A percentile compares a stretch with the other conserved stretches of the same genome.
Conservation (phyloP, 2,888 invertebrate species). For the Sminthurinus aureus region DNA sequence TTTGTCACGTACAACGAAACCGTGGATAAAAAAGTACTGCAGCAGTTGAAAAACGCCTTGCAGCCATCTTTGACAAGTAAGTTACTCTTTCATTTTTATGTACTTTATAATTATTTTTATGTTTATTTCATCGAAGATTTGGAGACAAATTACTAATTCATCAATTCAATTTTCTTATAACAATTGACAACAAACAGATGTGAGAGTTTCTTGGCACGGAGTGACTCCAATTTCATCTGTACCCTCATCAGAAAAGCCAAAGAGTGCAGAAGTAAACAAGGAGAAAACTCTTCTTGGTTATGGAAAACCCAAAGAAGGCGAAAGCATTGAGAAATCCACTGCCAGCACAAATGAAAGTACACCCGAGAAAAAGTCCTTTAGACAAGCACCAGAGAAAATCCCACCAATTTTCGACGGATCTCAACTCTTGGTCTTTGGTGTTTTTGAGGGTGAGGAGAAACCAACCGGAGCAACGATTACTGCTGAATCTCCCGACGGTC, state of each 20-base stretch:
- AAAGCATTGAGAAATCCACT: conserved; percentile 4
- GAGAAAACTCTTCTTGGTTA: conserved; percentile 59
- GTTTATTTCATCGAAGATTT: too few species aligned
- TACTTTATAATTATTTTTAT: conserved; percentile 4
- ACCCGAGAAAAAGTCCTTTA: conserved; percentile 17
- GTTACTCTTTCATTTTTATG: background rate
- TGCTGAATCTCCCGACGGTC: conserved; percentile 56
- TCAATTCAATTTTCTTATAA: too few species aligned
- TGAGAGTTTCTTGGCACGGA: conserved; percentile 13
- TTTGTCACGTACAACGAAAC: conserved; percentile 61
- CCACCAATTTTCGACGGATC: conserved; percentile 60
- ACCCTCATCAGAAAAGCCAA: background rate
- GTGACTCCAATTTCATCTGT: background rate
- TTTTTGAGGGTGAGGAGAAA: conserved; percentile 43
- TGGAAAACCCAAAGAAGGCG: conserved; percentile 52
- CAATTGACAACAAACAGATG: background rate
- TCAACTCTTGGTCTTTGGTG: conserved; percentile 55
- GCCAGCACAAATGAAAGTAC: background rate
- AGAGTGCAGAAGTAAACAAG: conserved; percentile 39
- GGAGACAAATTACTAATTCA: too few species aligned
- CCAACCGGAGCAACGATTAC: conserved; percentile 49
- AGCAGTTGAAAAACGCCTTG: conserved; percentile 59
- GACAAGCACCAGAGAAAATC: conserved; percentile 53
- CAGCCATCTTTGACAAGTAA: conserved; percentile 58
- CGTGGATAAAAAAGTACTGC: conserved; percentile 60